A percentile compares a stretch with the other conserved stretches of the same genome.
Evolutionary conservation across 2,888 invertebrate genomes (phyloP).

Genomic region (Drosophila austrosaltans): DNA sequence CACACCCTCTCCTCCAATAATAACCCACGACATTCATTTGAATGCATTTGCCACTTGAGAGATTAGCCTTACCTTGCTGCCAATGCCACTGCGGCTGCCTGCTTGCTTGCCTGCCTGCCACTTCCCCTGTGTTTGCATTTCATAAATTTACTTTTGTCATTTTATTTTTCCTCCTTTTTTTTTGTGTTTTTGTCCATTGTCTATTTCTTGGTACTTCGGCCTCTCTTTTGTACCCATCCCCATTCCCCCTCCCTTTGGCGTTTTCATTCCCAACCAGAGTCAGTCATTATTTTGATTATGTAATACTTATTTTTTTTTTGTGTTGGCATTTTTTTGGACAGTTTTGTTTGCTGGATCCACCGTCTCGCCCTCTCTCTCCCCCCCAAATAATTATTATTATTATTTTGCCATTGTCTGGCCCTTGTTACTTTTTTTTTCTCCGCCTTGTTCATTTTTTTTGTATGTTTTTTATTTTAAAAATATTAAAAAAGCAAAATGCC

Average conservation of each 20-base stretch:
- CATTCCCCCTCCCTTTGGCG: background rate
- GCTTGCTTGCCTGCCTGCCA: slow-evolving; percentile 14
- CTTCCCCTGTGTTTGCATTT: slow-evolving; percentile 36
- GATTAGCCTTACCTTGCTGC: slow-evolving; percentile 71
- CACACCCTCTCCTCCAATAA: slow-evolving; percentile 30
- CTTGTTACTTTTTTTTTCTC: slow-evolving; percentile 22
- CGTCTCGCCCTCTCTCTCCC: slow-evolving; percentile 27
- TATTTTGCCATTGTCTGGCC: slow-evolving; percentile 39
- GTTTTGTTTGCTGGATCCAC: slow-evolving; percentile 63
- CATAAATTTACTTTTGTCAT: slow-evolving; percentile 73
- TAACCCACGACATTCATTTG: slow-evolving; percentile 74
- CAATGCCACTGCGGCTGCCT: slow-evolving; percentile 12
- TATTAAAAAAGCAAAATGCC: slow-evolving; percentile 61
- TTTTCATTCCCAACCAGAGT: slow-evolving; percentile 24
- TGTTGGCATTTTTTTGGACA: slow-evolving; percentile 67
- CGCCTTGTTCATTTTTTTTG: slow-evolving; percentile 13
- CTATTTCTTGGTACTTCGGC: slow-evolving; percentile 59
- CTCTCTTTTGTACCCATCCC: background rate
- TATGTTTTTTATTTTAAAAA: slow-evolving; percentile 63
- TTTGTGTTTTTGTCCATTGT: slow-evolving; percentile 55
- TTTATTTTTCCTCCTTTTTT: slow-evolving; percentile 63
- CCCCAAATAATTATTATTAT: slow-evolving; percentile 54
- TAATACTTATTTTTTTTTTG: slow-evolving; percentile 59
- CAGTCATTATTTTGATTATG: slow-evolving; percentile 79
- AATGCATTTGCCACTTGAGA: slow-evolving; percentile 82